Evolutionary conservation across 1,140 invertebrate genomes (phyloP).

Genomic region (Orchestia grillus): DNA sequence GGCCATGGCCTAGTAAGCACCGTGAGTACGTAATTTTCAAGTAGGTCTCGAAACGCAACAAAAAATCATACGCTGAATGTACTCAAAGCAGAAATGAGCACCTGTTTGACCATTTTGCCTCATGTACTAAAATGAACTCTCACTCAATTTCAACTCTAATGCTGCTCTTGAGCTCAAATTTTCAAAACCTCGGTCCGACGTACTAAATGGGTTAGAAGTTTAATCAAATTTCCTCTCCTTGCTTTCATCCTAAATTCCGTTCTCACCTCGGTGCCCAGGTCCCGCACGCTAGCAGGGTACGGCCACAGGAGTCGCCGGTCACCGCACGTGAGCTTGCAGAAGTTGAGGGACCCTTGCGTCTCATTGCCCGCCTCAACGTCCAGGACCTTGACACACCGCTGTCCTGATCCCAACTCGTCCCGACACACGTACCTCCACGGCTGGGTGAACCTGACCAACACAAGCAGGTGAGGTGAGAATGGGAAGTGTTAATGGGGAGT

Average conservation of each 20-base stretch:
- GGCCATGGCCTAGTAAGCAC: no score
- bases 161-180: not conserved
- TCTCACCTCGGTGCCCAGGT: constrained; percentile 20
- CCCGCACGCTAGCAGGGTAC: not conserved
- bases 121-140: no score
- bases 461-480: no score
- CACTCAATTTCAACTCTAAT: not conserved
- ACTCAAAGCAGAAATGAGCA: no score
- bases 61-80: no score
- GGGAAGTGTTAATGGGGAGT: no score
- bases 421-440: constrained; percentile 6
- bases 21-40: no score
- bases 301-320: not conserved
- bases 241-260: not conserved
- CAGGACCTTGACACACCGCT: constrained; percentile 7
- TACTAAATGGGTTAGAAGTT: not conserved
- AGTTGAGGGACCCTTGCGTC: not conserved
- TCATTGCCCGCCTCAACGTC: not conserved
- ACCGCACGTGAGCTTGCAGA: constrained; percentile 37
- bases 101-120: no score
- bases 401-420: not conserved
- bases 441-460: constrained; percentile 22
- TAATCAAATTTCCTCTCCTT: not conserved
- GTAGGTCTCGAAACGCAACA: no score
- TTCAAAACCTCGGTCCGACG: no score